These are phyloP conservation scores for Poeciliopsis retropinna DNA, from an alignment of 2,113 vertebrate genomes.

Conservation along the genomic window DNA sequence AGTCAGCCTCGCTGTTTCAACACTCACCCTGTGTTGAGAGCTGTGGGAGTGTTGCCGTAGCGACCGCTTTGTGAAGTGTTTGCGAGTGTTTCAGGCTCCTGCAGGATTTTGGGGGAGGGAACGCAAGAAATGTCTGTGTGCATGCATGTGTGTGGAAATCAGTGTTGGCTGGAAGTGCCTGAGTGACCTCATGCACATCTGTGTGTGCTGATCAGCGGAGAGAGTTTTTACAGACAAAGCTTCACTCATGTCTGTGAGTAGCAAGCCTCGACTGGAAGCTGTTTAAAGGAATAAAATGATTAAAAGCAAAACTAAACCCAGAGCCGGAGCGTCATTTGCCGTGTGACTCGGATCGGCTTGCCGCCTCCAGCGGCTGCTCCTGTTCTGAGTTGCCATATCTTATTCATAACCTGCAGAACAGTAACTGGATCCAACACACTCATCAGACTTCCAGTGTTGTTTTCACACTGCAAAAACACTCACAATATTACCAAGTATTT, in stretches of 20 bases:
- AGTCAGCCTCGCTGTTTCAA: constrained; percentile 16
- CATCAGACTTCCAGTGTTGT: neutral
- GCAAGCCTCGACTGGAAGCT: neutral
- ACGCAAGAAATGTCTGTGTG: constrained; percentile 19
- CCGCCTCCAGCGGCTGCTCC: constrained; percentile 52
- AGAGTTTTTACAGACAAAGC: constrained; percentile 23
- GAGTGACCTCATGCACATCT: constrained; percentile 73
- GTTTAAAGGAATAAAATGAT: neutral
- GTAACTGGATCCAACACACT: constrained; percentile 41
- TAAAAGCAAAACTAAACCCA: neutral
- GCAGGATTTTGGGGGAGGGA: constrained; percentile 30
- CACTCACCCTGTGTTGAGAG: constrained; percentile 41
- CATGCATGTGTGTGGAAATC: constrained; percentile 47
- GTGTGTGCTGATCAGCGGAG: constrained; percentile 46
- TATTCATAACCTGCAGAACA: constrained; percentile 54
- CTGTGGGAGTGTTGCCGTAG: constrained; percentile 56
- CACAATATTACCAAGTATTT: too few species aligned
- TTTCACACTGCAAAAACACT: constrained; percentile 8
- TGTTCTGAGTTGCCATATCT: constrained; percentile 49
- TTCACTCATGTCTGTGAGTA: constrained; percentile 8
- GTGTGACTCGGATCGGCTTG: constrained; percentile 4
- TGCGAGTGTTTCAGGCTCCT: constrained; percentile 58
- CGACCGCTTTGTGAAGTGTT: constrained; percentile 57
- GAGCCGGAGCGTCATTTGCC: neutral
- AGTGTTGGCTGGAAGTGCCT: constrained; percentile 57